Evolutionary conservation across 2,888 invertebrate species (phyloP), one percentile per base, ranked within the genome.

Genomic region (Drosophila borealis): DNA sequence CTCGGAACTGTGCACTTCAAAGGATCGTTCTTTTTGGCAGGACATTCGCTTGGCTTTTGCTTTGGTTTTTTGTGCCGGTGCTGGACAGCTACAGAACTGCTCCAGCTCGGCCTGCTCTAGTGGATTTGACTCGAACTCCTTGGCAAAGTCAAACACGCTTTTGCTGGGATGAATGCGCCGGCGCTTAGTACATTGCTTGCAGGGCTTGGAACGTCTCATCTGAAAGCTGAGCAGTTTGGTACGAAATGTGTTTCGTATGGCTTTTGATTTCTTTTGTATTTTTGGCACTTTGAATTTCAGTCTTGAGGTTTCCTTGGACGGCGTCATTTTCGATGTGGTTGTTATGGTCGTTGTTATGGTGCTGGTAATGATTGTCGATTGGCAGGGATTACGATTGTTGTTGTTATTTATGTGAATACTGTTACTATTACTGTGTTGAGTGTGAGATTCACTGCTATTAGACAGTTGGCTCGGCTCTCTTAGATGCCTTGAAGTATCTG

Each of bases 161-260:
- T 91, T 92, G 65, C 89, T 91, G 17, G 92, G 91, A 86, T 92
- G 91, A 37, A 91, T 90, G 73, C 92, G 91, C 1, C 90, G 80
- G 0, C 90, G 82, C 42, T 93, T 92, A n/a, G 90, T 88, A 73
- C 92, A 92, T 42, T 82, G 88, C 44, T 91, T 91, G 61, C 92
- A 92, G 2, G 90, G 83, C 69, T 90, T 90, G 41, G 78, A 59
- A 1, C 90, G 90, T 19, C 86, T 85, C 55, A 91, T 67, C 71
- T 92, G 92, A 48, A 92, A 92, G 62, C 81, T 90, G 42, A 92
- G 88, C 44, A 92, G 60, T 63, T 92, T 92, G 63, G 89, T 81
- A 54, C 92, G 92, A 82, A 92, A 92, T 75, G 91, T 92, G 46
- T 91, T 91, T 34, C 91, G 88, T 48, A 92, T 89, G 63, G 90